phyloP scores from a whole-genome alignment of 1,140 invertebrate species.

The Arion vulgaris region DNA sequence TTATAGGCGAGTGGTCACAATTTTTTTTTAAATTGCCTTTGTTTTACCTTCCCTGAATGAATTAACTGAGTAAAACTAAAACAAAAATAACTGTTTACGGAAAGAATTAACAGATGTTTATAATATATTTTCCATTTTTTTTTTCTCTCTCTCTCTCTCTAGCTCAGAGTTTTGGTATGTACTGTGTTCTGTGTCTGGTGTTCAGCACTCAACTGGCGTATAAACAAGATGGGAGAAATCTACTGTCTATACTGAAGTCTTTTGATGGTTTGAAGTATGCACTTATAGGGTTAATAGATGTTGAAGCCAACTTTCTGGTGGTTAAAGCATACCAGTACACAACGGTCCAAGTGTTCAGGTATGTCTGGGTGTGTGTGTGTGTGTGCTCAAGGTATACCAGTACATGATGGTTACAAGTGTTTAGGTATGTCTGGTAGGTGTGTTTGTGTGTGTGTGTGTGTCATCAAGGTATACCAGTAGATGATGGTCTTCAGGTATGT shows the following conservation, averaged over 20 bases:
- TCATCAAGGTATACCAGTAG: no score
- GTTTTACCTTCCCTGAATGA: no score
- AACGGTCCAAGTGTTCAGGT: conserved; percentile 75
- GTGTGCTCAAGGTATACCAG: no score
- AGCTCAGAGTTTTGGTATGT: conserved; percentile 87
- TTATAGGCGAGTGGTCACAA: no score
- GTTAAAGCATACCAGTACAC: conserved; percentile 81
- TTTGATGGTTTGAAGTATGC: conserved; percentile 82
- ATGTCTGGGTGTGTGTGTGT: background rate
- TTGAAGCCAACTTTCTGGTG: conserved; percentile 84
- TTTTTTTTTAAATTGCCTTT: no score
- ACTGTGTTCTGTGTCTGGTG: conserved; percentile 82
- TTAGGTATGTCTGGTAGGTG: no score
- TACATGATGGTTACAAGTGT: no score
- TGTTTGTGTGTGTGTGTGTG: no score
- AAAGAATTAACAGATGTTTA: background rate
- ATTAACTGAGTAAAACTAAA: no score
- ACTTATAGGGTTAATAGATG: conserved; percentile 83
- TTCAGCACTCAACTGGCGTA: conserved; percentile 84
- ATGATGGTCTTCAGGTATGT: no score
- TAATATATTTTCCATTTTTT: conserved; percentile 22
- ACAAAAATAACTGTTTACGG: no score
- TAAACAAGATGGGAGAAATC: conserved; percentile 77
- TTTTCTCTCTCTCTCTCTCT: conserved; percentile 54
- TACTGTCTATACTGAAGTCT: conserved; percentile 79